Conservation (phyloP, 2,113 vertebrate species). For the Fregata magnificens region DNA sequence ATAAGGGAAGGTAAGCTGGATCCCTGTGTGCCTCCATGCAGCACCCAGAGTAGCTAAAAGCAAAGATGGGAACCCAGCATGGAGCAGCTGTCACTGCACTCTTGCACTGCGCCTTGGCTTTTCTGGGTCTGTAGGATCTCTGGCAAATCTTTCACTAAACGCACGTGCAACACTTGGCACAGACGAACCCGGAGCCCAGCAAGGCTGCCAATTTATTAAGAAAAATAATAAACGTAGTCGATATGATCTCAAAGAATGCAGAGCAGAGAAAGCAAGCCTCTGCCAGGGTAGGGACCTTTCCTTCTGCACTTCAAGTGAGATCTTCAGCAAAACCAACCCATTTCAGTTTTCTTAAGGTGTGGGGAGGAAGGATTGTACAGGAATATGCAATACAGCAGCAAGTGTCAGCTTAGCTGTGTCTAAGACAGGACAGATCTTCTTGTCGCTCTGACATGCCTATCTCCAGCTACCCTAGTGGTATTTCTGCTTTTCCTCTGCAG, state of each 20-base stretch:
- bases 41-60: background rate
- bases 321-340: background rate
- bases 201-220: background rate
- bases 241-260: background rate
- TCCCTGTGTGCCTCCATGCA: background rate
- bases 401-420: background rate
- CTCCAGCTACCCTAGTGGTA: background rate
- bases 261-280: background rate
- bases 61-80: background rate
- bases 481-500: background rate
- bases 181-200: background rate
- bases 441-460: background rate
- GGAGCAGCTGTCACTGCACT: background rate
- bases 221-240: background rate
- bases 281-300: background rate
- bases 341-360: background rate
- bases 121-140: background rate
- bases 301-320: background rate
- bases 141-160: background rate
- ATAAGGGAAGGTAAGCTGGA: background rate
- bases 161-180: background rate
- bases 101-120: background rate
- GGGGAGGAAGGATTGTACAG: background rate
- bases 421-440: background rate
- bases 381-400: background rate